Evolutionary conservation across 2,888 invertebrate species (phyloP), one percentile per base, ranked within the genome.

Genomic region (Nineta flava): DNA sequence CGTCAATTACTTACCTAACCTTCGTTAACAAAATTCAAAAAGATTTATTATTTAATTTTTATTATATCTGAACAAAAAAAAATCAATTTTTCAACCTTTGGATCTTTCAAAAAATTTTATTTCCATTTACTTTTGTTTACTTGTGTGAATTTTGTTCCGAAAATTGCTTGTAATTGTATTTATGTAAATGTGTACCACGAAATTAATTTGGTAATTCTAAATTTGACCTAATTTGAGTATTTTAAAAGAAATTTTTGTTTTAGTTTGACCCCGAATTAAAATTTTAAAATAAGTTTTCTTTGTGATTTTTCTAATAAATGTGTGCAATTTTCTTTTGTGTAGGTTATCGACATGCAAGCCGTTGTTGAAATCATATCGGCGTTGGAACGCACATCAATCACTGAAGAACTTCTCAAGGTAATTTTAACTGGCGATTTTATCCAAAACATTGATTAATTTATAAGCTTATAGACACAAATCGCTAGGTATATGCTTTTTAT

Each of bases 271-370:
- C 26, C 26, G 7, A 19, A 19, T 19, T 5, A 19, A 5, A 26
- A 26, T 19, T 19, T 19, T 19, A 19, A 19, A 19, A 19, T 19
- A 19, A 19, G 2, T 19, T 19, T 19, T 19, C 19, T 4, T 19
- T 26, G 26, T 26, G 26, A 7, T 6, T 26, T 26, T 19, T 26
- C 7, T n/a, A 3, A 26, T 38, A 4, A 3, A 31, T 13, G 17
- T 47, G n/a, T 10, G 21, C 9, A 10, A 7, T 44, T 42, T 48
- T 43, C 42, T 54, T 52, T 51, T 58, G 73, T 78, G 52, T 70
- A 94, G 94, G 94, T 94, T 77, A 82, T 90, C 77, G 87, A 94
- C 79, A 87, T 92, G 87, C 84, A 81, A 67, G 77, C 83, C 66
- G 92, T 94, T 72, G 77, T 88, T 74, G 90, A 90, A 75, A 86